Evolutionary conservation across 2,797 vertebrate genomes (phyloP).

Genomic region (Tokudaia tokunoshimensis): DNA sequence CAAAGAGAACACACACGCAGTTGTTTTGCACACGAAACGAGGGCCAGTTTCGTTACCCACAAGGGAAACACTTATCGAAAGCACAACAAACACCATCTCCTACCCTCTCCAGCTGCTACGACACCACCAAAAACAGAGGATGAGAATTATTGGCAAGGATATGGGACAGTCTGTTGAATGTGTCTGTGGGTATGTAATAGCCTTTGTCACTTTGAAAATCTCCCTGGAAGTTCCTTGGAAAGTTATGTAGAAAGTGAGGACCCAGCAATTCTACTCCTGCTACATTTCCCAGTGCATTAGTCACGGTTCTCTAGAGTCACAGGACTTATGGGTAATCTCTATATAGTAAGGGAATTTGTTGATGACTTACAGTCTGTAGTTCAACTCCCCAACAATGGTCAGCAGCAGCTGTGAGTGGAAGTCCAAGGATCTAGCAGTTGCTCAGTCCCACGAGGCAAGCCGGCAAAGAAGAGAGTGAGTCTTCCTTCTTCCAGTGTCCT

Average conservation of each 20-base stretch:
- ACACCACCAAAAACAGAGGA: neutral
- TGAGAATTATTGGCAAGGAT: neutral
- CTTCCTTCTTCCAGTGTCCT: no score
- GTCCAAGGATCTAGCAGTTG: no score
- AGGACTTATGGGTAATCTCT: no score
- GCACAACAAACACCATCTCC: neutral
- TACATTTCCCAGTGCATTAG: neutral
- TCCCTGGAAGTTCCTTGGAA: slow-evolving; percentile 1
- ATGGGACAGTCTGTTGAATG: neutral
- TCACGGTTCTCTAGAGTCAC: no score
- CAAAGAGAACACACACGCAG: neutral
- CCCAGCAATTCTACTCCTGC: neutral
- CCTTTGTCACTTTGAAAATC: neutral
- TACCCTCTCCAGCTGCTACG: neutral
- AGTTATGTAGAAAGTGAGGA: neutral
- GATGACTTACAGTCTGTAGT: no score
- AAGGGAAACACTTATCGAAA: neutral
- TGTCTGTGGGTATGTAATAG: neutral
- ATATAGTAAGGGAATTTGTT: no score
- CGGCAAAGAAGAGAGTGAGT: no score
- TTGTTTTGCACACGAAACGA: neutral
- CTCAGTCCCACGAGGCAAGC: no score
- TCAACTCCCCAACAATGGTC: no score
- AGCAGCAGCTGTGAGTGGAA: no score
- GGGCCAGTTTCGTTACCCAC: neutral